Evolutionary conservation across 92 coral and sea anemone genomes (phyloP), one percentile per base, ranked within the genome.

Genomic region (Porites divaricata): DNA sequence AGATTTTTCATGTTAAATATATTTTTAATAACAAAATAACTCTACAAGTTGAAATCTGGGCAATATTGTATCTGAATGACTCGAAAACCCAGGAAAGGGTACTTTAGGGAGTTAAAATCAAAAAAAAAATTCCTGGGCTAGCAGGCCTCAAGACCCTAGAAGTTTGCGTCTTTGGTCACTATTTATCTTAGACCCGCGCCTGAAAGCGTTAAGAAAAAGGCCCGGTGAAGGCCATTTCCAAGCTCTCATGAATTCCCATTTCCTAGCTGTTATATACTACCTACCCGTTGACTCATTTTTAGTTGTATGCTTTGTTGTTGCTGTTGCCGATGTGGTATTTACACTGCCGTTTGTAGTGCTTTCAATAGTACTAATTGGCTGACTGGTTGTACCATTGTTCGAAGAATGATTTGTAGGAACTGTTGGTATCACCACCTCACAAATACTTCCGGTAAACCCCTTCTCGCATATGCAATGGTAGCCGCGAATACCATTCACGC

Each of bases 401-500:
- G 48, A 2, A 35, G 62, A 41, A 52, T 21, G 76, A 71, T 13
- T 75, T 16, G 80, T 75, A 15, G 80, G 21, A 15, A 88, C 69
- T 5, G 66, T 85, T 8, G 86, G 81, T 24, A 77, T 28, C 25
- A 54, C 62, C 17, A 81, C 66, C 62, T 85, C 91, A 72, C 98
- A 94, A 63, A 74, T 49, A 49, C 70, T 64, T 51, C 95, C 98
- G 14, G 91, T 86, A 77, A 77, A 92, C 69, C 95, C 98, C 72
- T 82, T 89, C 23, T 93, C 80, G 85, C 98, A 94, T 78, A 26
- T 70, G 63, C 98, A 94, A 17, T 88, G 63, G 50, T 69, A 87
- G 16, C 91, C 89, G 66, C 82, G 83, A 26, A 89, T 72, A 15
- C 98, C 98, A 26, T 92, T 91, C 12, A 92, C 67, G 57, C 98